A percentile compares a stretch with the other conserved stretches of the same genome.
These are phyloP conservation scores for Diadophis punctatus DNA, from an alignment of 2,113 vertebrate species.

Conservation along the genomic window DNA sequence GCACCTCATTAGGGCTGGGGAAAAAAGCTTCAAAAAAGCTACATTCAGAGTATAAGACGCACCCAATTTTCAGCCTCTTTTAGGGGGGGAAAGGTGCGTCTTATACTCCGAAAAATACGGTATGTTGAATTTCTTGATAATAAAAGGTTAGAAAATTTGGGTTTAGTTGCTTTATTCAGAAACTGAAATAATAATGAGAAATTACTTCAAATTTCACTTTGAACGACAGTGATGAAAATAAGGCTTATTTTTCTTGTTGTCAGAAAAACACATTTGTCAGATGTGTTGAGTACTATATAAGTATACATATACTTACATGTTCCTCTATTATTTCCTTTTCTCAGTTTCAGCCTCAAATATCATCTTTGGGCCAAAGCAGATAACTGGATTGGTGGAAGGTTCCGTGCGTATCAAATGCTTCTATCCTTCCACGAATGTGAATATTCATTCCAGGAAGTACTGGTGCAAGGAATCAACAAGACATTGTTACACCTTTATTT, in stretches of 20 bases:
- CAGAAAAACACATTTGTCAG: no score
- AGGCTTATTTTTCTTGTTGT: no score
- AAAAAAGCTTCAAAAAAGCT: no score
- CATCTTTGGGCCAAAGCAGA: constrained; percentile 66
- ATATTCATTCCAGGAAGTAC: constrained; percentile 67
- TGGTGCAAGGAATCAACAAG: constrained; percentile 52
- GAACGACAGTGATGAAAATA: no score
- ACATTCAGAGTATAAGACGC: no score
- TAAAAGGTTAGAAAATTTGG: not conserved
- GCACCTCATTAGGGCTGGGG: no score
- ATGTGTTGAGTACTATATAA: accelerated
- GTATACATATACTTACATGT: not conserved
- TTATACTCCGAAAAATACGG: no score
- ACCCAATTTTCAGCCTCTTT: no score
- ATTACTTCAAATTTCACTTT: not conserved
- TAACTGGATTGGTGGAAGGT: not conserved
- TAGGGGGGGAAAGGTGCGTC: no score
- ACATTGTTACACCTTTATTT: constrained; percentile 38
- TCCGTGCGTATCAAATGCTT: constrained; percentile 54
- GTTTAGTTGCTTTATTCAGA: not conserved
- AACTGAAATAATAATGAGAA: not conserved
- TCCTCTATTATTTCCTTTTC: not conserved
- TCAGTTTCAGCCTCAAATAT: constrained; percentile 54
- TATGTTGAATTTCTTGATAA: not conserved
- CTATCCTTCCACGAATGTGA: constrained; percentile 58